Conservation (phyloP, 1,140 invertebrate species). For the Heliothis subflexa region DNA sequence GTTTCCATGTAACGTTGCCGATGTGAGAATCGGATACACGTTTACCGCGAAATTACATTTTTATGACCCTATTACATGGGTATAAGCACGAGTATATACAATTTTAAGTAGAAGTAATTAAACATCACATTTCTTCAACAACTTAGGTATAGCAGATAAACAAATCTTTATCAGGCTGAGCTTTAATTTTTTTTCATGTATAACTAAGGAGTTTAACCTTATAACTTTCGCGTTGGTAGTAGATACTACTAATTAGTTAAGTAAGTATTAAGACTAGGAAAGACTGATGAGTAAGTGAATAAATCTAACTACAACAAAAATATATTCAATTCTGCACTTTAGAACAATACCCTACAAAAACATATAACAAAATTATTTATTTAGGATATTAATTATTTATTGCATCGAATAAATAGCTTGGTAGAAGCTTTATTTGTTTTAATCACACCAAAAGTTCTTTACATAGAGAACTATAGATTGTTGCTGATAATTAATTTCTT, state of each 20-base stretch:
- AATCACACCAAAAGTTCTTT: conserved; percentile 12
- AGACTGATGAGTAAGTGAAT: conserved; percentile 11
- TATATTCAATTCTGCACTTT: background rate
- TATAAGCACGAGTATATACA: too few relatives aligned
- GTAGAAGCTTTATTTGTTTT: background rate
- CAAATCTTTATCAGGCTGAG: too few relatives aligned
- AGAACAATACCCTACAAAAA: background rate
- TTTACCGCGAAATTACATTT: conserved; percentile 38
- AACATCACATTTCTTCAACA: too few relatives aligned
- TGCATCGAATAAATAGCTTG: background rate
- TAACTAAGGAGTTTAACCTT: too few relatives aligned
- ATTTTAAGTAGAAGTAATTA: too few relatives aligned
- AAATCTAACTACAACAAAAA: background rate
- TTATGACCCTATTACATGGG: conserved; percentile 22
- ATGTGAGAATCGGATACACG: conserved; percentile 24
- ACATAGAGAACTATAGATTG: conserved; percentile 4
- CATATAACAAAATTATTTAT: background rate
- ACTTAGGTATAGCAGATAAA: too few relatives aligned
- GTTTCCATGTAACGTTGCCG: background rate
- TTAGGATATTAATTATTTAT: background rate
- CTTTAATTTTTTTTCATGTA: too few relatives aligned
- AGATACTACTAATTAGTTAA: too few relatives aligned
- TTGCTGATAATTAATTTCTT: conserved; percentile 15
- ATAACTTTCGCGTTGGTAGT: too few relatives aligned
- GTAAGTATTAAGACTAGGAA: too few relatives aligned